Evolutionary conservation across 2,113 vertebrate species (phyloP), one percentile per base, ranked within the genome.

Genomic region (Poicephalus gulielmi): DNA sequence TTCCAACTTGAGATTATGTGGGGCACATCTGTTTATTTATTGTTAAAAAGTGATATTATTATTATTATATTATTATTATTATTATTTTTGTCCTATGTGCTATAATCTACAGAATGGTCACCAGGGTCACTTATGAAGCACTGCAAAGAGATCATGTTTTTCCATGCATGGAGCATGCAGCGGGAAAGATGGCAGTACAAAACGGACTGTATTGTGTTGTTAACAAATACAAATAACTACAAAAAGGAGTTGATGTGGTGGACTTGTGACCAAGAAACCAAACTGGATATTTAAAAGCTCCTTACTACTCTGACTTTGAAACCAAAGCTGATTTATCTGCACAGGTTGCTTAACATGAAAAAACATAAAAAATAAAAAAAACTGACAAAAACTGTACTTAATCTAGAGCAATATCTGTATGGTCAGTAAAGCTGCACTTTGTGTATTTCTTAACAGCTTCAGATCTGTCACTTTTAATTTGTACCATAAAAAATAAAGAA

Each of bases 361-460:
- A 96, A 94, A 96, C 95, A 97, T 75, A 62, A 46, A 53, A 83
- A 60, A 41, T 4, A 19, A 87, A 94, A 91, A 94, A 96, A 98
- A 90, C 95, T 97, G 97, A 98, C 97, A 95, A 98, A 97, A 98
- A 98, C 98, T 99, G 98, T 99, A 99, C 98, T 98, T 99, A 98
- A 99, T 99, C 98, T 99, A 99, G 99, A 99, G 99, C 99, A 99
- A 99, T 99, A 99, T 99, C 98, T 99, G 99, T 99, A 99, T 98
- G 99, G 98, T 99, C 98, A 98, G 98, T 99, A 98, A 98, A 99
- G 98, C 99, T 99, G 99, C 99, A 99, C 99, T 99, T 99, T 99
- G 99, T 99, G 99, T 99, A 98, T 99, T 99, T 99, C 98, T 98
- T 98, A 98, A 99, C 98, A 98, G 98, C 99, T 99, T 99, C 98